Percentiles rank a stretch among this genome's conserved stretches.
These are phyloP conservation scores for Megaustenia siamemsis DNA, from an alignment of 2,888 invertebrate species.

Conservation along the genomic window DNA sequence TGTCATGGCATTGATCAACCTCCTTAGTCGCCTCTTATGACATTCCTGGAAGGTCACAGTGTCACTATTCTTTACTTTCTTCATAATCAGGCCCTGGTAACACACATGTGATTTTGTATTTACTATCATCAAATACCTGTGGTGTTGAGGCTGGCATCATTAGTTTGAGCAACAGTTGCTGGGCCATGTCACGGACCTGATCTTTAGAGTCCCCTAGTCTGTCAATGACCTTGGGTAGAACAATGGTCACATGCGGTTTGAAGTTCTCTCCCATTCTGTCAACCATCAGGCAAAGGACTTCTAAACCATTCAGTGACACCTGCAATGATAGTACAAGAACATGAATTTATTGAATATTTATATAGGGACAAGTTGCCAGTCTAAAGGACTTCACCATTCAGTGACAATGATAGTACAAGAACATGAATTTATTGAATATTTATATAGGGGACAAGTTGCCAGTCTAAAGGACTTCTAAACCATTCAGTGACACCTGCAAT, in stretches of 20 bases:
- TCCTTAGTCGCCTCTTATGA: too few species aligned
- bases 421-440: not conserved
- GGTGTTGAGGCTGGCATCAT: constrained; percentile 87
- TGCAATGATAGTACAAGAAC: constrained; percentile 77
- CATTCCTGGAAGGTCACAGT: too few species aligned
- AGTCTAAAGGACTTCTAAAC: constrained; percentile 88
- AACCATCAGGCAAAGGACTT: constrained; percentile 90
- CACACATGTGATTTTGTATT: not conserved
- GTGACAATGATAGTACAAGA: not conserved
- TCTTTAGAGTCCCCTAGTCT: constrained; percentile 81
- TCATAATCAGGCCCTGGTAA: not conserved
- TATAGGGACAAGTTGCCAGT: too few species aligned
- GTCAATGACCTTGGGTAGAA: constrained; percentile 78
- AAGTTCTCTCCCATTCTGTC: constrained; percentile 93
- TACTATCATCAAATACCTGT: too few species aligned
- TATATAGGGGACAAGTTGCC: too few species aligned
- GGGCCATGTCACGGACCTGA: constrained; percentile 86
- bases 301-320: constrained; percentile 95
- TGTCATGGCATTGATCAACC: too few species aligned
- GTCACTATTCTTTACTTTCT: too few species aligned
- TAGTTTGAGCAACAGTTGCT: constrained; percentile 86
- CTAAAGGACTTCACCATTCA: not conserved
- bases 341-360: not conserved
- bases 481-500: constrained; percentile 92
- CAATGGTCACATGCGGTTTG: constrained; percentile 89